Conservation (phyloP, 92 coral and sea anemone species). For the Galaxea fascicularis region DNA sequence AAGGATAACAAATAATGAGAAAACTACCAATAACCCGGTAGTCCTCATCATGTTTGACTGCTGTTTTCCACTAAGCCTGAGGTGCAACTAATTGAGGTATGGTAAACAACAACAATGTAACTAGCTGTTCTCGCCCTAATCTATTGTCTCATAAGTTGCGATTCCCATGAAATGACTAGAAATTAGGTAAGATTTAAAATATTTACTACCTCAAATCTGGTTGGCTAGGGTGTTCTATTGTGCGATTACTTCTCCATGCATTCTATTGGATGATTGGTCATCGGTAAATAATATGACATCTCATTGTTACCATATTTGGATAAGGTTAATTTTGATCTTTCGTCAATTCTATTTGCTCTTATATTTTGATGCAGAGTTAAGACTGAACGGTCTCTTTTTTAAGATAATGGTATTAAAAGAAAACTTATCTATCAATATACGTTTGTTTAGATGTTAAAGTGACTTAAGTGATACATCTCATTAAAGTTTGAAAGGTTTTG, state of each 20-base stretch:
- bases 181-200: constrained; percentile 74
- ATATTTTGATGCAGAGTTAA: not conserved
- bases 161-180: constrained; percentile 80
- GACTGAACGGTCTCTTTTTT: not conserved
- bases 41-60: constrained; percentile 68
- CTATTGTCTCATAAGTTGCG: constrained; percentile 72
- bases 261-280: constrained; percentile 37
- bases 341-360: not conserved
- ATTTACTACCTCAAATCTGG: constrained; percentile 47
- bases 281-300: constrained; percentile 23
- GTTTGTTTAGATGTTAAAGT: not conserved
- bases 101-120: constrained; percentile 58
- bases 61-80: constrained; percentile 32
- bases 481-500: constrained; percentile 23
- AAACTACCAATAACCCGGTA: constrained; percentile 80
- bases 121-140: constrained; percentile 34
- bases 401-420: not conserved
- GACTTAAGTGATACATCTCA: constrained; percentile 6
- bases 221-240: constrained; percentile 61
- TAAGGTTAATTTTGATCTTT: not conserved
- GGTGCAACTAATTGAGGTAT: constrained; percentile 26
- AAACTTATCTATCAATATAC: not conserved
- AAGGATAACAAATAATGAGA: constrained; percentile 64
- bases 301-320: constrained; percentile 39
- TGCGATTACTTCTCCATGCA: constrained; percentile 30